Conservation (phyloP, 1,140 invertebrate genomes). For the Ptiloglossa arizonensis region DNA sequence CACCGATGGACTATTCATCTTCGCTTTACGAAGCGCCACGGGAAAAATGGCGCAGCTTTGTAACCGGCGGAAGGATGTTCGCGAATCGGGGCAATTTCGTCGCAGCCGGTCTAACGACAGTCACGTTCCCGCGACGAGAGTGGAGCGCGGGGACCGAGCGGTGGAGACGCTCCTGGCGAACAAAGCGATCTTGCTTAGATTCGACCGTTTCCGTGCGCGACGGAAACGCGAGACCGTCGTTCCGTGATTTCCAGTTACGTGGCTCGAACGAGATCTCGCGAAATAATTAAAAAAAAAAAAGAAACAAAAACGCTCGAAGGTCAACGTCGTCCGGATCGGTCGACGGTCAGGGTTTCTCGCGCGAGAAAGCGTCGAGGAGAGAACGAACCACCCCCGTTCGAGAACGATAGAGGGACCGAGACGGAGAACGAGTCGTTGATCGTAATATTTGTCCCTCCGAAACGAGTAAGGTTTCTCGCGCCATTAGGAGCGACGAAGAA, state of each 20-base stretch:
- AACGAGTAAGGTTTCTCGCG: background rate
- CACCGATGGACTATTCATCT: conserved; percentile 69
- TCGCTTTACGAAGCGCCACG: conserved; percentile 66
- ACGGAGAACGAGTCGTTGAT: too few relatives aligned
- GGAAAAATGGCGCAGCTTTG: conserved; percentile 71
- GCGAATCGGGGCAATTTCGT: conserved; percentile 70
- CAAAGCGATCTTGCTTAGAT: conserved; percentile 61
- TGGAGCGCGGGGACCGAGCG: conserved; percentile 2
- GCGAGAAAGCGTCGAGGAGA: too few relatives aligned
- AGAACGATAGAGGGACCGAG: too few relatives aligned
- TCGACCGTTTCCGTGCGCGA: conserved; percentile 45
- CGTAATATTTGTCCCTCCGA: background rate
- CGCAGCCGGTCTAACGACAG: conserved; percentile 64
- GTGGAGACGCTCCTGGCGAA: conserved; percentile 46
- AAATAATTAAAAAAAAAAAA: too few relatives aligned
- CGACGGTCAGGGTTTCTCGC: too few relatives aligned
- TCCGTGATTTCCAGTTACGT: conserved; percentile 23
- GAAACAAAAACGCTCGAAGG: too few relatives aligned
- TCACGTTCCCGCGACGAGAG: conserved; percentile 44
- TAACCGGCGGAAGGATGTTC: conserved; percentile 68
- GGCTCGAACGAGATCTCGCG: conserved; percentile 6
- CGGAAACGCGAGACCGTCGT: conserved; percentile 43
- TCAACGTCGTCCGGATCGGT: too few relatives aligned
- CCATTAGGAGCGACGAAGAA: background rate
- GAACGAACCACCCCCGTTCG: too few relatives aligned